Conservation (phyloP, 2,888 invertebrate species). For the Hyles lineata region DNA sequence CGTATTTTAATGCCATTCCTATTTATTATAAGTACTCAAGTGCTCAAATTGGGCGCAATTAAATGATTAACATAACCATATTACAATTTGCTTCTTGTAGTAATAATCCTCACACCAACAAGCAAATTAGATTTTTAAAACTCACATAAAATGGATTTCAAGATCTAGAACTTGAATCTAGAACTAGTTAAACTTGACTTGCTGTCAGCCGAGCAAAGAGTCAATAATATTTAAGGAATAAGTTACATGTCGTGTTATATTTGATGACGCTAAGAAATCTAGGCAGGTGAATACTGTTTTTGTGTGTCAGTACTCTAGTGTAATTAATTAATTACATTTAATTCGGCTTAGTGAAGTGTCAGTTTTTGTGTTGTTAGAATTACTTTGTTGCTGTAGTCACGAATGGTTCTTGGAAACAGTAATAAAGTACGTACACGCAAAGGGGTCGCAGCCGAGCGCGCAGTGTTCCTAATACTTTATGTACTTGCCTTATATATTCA, state of each 20-base stretch:
- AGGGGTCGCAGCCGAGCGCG: background rate
- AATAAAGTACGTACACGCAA: background rate
- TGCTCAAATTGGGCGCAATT: too few relatives aligned
- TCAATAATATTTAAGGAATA: background rate
- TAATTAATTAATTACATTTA: background rate
- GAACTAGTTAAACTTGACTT: too few relatives aligned
- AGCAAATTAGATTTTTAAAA: too few relatives aligned
- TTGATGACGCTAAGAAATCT: background rate
- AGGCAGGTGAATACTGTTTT: background rate
- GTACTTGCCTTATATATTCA: background rate
- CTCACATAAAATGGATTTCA: too few relatives aligned
- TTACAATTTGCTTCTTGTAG: too few relatives aligned
- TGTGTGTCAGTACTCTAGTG: too few relatives aligned
- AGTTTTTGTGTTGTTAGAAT: background rate
- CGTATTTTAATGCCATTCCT: too few relatives aligned
- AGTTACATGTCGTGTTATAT: background rate
- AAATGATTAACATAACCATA: too few relatives aligned
- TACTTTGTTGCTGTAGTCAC: background rate
- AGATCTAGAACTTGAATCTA: too few relatives aligned
- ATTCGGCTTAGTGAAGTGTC: background rate
- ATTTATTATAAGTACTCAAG: too few relatives aligned
- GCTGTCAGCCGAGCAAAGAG: too few relatives aligned
- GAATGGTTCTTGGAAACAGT: slow-evolving; percentile 2
- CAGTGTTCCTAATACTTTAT: background rate
- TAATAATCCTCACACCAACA: too few relatives aligned